Evolutionary conservation across 2,797 vertebrate genomes (phyloP), one percentile per base, ranked within the genome.

Genomic region (Sebastes hopkinsi): DNA sequence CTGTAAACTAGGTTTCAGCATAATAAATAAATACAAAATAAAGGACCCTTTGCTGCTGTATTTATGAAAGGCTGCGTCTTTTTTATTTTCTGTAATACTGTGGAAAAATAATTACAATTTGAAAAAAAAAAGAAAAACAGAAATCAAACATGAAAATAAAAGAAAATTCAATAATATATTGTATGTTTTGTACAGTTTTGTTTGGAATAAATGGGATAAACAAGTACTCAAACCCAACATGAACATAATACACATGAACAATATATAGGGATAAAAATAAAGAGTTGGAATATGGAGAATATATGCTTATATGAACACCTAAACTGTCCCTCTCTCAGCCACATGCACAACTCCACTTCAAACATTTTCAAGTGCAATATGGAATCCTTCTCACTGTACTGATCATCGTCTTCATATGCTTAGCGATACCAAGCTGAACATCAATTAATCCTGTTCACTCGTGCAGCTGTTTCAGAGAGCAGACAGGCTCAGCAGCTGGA

Each of bases 61-160:
- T 64, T 83, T 95, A 95, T 93, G 92, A 96, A 96, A 72, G 95
- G 89, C 86, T n/a, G 92, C 93, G 93, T 94, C 87, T 82, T 94
- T 92, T 95, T 95, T 92, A 94, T 95, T 95, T 77, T 91, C 82
- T 91, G 83, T 92, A 84, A 92, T 92, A 95, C 88, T 92, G 94
- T 96, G 95, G 92, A 96, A 96, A 96, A 96, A 96, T 95, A 96
- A 95, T 93, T 92, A 96, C 89, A 92, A 91, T 95, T 91, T 93
- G 77, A 91, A 88, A 82, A 75, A 68, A 27, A 81, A 80, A 81
- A 66, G 50, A 85, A 71, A 83, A 69, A 59, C 58, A 34, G 4
- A 76, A 80, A 80, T 60, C 34, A 71, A 76, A 72, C 64, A 70
- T 88, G 75, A 90, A 84, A 91, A 87, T 74, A 84, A 92, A 90